These are phyloP conservation scores for Alectura lathami DNA, from an alignment of 2,113 vertebrate species.

Conservation along the genomic window DNA sequence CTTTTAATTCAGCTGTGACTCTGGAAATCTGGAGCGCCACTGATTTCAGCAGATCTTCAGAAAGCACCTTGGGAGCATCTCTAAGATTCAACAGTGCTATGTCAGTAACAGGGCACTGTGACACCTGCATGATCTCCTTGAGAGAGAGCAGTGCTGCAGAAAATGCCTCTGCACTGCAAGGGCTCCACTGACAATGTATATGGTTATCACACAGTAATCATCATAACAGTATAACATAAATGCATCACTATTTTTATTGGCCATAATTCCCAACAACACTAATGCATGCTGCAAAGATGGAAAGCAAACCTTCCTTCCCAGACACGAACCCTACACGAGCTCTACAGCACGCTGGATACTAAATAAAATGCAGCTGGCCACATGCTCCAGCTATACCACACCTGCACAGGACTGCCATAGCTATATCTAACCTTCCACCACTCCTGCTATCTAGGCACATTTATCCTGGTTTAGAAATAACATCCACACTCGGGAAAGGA, in stretches of 20 bases:
- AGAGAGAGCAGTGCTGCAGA: neutral
- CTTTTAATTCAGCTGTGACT: neutral
- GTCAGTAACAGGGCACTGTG: neutral
- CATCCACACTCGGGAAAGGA: neutral
- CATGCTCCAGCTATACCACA: neutral
- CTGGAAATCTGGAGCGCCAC: neutral
- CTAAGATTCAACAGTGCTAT: neutral
- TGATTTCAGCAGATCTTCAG: neutral
- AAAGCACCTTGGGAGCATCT: neutral
- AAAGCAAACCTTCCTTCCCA: neutral
- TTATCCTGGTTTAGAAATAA: neutral
- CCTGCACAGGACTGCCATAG: neutral
- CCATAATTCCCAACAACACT: neutral
- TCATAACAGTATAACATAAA: neutral
- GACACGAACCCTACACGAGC: neutral
- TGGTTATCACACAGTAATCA: neutral
- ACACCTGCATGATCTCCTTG: neutral
- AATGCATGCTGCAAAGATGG: neutral
- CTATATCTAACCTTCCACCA: neutral
- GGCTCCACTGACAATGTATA: neutral
- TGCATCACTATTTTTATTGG: neutral
- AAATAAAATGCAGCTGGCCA: neutral
- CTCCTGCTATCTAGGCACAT: neutral
- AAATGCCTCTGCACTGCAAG: neutral
- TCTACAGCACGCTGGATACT: fast-evolving